phyloP scores from a whole-genome alignment of 2,113 vertebrate genomes.

The Strix uralensis region DNA sequence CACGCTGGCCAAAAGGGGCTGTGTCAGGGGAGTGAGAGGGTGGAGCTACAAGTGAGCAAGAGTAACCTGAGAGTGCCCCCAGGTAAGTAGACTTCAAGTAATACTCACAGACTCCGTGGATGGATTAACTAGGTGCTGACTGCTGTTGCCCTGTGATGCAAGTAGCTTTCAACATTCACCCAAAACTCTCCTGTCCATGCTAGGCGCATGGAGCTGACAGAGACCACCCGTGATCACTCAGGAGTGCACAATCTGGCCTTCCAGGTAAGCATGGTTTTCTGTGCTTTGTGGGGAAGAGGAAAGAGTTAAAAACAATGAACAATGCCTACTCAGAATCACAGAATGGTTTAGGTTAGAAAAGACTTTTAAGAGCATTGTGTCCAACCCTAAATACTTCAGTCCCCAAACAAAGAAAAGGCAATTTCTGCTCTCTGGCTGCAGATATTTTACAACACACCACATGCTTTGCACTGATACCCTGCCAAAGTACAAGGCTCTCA shows the following conservation, averaged over 20 bases:
- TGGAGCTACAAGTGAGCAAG: background rate
- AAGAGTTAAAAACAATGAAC: background rate
- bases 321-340: background rate
- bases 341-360: too few species aligned
- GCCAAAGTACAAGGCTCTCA: background rate
- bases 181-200: background rate
- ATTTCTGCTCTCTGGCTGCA: background rate
- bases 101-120: background rate
- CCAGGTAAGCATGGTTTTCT: conserved; percentile 58
- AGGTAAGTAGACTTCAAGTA: background rate
- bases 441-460: background rate
- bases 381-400: background rate
- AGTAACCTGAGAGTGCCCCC: background rate
- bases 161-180: background rate
- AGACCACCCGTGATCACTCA: background rate
- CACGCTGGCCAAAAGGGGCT: background rate
- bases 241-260: conserved; percentile 57
- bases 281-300: background rate
- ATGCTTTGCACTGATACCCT: background rate
- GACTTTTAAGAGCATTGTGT: too few species aligned
- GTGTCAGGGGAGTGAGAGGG: background rate
- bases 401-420: background rate
- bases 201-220: conserved; percentile 24
- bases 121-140: background rate
- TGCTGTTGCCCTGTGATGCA: background rate